Conservation (phyloP, 2,113 vertebrate species). For the Galemys pyrenaicus region DNA sequence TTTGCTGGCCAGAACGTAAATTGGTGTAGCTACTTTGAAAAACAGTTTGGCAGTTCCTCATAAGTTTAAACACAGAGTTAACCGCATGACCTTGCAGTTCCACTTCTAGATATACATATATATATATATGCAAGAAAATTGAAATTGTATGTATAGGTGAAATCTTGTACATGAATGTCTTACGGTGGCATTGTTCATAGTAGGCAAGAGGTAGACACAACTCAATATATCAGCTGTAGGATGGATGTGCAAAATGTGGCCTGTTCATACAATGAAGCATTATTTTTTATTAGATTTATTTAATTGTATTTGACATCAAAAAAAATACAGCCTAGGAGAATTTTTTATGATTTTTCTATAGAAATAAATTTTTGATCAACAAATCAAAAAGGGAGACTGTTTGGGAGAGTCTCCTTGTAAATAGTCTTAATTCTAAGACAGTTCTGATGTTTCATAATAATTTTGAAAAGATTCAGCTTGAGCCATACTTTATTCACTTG, state of each 20-base stretch:
- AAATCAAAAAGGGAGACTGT: neutral
- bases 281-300: too few species aligned
- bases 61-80: neutral
- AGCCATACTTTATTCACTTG: neutral
- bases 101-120: neutral
- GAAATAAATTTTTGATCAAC: constrained; percentile 1
- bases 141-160: neutral
- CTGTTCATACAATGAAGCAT: neutral
- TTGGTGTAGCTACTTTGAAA: neutral
- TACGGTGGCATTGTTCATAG: neutral
- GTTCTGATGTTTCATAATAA: neutral
- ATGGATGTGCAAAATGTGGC: neutral
- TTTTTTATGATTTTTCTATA: neutral
- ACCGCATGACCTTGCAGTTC: neutral
- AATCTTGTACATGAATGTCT: neutral
- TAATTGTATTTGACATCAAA: too few species aligned
- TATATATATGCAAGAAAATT: neutral
- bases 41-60: neutral
- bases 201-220: neutral
- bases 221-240: neutral
- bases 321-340: neutral
- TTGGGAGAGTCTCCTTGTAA: neutral
- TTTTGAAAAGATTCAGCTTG: neutral
- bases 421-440: neutral
- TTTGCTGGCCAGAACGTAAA: neutral